Base-by-base conservation (phyloP, 2,113 vertebrate species). In the Acrocephalus kingi region DNA sequence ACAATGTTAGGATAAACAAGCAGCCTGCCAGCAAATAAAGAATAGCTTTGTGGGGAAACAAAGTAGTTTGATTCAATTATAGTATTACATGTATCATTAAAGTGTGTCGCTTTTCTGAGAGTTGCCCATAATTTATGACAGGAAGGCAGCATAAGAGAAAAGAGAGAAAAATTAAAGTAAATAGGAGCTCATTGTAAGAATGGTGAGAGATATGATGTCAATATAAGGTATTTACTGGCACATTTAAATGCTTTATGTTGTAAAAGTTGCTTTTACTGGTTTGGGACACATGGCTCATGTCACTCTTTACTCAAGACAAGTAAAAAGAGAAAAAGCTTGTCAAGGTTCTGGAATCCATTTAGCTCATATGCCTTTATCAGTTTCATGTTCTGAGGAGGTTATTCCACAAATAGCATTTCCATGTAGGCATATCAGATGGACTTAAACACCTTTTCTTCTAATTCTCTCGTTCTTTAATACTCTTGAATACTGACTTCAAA, bases 21-120 rank as follows among this genome's bases (percentile, higher is more conserved):
- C 67, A 92, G 78, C 52, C 75, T 94, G 67, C 54, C 80, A 93
- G 61, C 84, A 68, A 54, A 68, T 52, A 76, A 85, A 88, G 39
- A 89, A 81, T 28, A 64, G 79, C 51, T 48, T 86, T 95, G 78
- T 46, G 8, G 67, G n/a, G 41, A 90, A 84, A 96, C 62, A 88
- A 81, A 92, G 61, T 43, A n/a, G 35, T 84, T 84, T 84, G 74
- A 95, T 92, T 92, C 87, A 92, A 93, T 97, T 93, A 91, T 11
- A 55, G 49, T 76, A 84, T 87, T 96, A 72, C 15, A 35, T 33
- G 58, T 81, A 69, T 79, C 86, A 93, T 93, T 94, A 79, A 93
- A 93, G 61, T 14, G 22, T 86, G 88, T 90, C 2, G 0, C 55
- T 95, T 93, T 91, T 89, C 67, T 73, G 55, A 52, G 85, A 87